Percentiles rank a stretch among this genome's conserved stretches.
These are phyloP conservation scores for Drosophila cognata DNA, from an alignment of 2,888 invertebrate species.

Conservation along the genomic window DNA sequence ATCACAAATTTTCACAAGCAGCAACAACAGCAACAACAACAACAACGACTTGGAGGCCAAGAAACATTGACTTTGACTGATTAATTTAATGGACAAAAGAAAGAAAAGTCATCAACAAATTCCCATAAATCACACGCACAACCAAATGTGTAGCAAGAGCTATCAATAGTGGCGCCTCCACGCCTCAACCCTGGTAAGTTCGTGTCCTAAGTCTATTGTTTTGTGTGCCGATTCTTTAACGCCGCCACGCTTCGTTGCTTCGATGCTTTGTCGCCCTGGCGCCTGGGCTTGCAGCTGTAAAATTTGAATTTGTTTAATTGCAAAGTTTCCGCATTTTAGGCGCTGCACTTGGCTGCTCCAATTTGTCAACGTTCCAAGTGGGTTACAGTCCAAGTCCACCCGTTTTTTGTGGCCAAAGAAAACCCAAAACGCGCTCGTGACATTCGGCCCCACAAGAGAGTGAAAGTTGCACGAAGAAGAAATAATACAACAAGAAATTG, in stretches of 20 bases:
- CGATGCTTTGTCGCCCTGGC: slow-evolving; percentile 13
- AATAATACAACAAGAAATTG: slow-evolving; percentile 44
- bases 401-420: slow-evolving; percentile 59
- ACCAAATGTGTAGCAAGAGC: slow-evolving; percentile 34
- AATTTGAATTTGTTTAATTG: slow-evolving; percentile 29
- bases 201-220: slow-evolving; percentile 73
- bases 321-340: slow-evolving; percentile 71
- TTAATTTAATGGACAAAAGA: slow-evolving; percentile 37
- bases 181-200: slow-evolving; percentile 54
- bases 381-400: slow-evolving; percentile 58
- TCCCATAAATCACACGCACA: slow-evolving; percentile 30
- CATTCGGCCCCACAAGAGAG: slow-evolving; percentile 77
- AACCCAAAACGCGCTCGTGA: slow-evolving; percentile 58
- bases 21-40: slow-evolving; percentile 2
- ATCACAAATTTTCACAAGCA: slow-evolving; percentile 41
- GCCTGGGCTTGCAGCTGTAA: slow-evolving; percentile 5
- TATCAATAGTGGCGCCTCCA: slow-evolving; percentile 37
- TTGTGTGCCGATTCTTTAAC: slow-evolving; percentile 44
- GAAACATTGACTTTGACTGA: slow-evolving; percentile 52
- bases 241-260: slow-evolving; percentile 26
- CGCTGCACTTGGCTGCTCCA: slow-evolving; percentile 75
- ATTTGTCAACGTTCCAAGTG: slow-evolving; percentile 64
- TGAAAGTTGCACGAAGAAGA: slow-evolving; percentile 73
- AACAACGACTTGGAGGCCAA: slow-evolving; percentile 15
- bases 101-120: slow-evolving; percentile 36